Evolutionary conservation across 53 echinoderm and acorn worm species (phyloP), one percentile per base, ranked within the genome.

Genomic region (Echinometra lucunter): DNA sequence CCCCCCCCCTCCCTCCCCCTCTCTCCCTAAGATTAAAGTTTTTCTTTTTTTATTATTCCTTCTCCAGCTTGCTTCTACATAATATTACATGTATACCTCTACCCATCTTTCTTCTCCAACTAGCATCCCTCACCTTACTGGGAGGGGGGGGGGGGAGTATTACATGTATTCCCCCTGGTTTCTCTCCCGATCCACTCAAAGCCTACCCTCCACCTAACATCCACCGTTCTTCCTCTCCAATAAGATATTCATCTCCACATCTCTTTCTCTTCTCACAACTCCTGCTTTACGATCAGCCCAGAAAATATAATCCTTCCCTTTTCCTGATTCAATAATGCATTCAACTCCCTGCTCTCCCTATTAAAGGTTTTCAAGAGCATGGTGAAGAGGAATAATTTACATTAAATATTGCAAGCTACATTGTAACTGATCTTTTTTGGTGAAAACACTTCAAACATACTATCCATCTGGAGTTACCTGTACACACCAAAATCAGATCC

Each of bases 301-400:
- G 18, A 78, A 78, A 78, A 78, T 78, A 78, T 78, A 78, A 78
- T 78, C 78, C 78, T 78, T 78, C 78, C 78, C 42, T 78, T 78
- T 78, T 23, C 42, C 78, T 78, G 78, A 42, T 78, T 42, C 78
- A 40, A 42, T 78, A 78, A 78, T 30, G 37, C 78, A 78, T 42
- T 78, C 78, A 78, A 78, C 78, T 78, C 78, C 78, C 78, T 11
- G 19, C 21, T 78, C 78, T 78, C 38, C 17, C 38, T 78, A 8
- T 78, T 78, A 78, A 78, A 78, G 78, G 78, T 38, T 42, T 78
- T 35, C 40, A 42, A 18, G 19, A 78, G 42, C 78, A 78, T 35
- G 5, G 34, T 25, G 3, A 25, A 72, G 78, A 42, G 42, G 19
- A 38, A 40, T 38, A 78, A 78, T 78, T 78, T 78, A 42, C 78